These are phyloP conservation scores for Conus canariensis DNA, from an alignment of 2,888 invertebrate genomes.

Conservation along the genomic window DNA sequence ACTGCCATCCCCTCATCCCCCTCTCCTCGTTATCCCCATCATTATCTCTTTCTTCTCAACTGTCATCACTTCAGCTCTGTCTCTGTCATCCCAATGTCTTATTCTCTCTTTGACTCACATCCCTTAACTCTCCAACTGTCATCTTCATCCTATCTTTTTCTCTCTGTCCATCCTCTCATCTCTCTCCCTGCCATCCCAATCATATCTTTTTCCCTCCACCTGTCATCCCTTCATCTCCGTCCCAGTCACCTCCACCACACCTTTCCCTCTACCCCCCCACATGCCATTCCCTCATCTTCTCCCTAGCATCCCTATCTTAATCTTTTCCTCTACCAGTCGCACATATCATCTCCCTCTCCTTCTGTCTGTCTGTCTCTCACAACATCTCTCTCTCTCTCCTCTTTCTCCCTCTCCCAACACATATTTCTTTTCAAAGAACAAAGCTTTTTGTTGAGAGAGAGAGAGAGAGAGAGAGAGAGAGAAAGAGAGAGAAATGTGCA, in stretches of 20 bases:
- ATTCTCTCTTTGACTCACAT: neutral
- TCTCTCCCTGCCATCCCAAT: too few relatives aligned
- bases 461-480: neutral
- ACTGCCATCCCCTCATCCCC: too few relatives aligned
- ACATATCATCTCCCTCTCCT: neutral
- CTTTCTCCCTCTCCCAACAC: too few relatives aligned
- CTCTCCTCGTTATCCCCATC: too few relatives aligned
- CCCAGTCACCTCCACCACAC: neutral
- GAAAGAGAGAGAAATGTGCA: neutral
- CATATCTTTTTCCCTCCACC: too few relatives aligned
- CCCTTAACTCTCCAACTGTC: too few relatives aligned
- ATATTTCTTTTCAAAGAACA: too few relatives aligned
- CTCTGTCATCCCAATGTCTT: neutral
- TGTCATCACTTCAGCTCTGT: neutral
- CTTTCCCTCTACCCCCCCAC: neutral
- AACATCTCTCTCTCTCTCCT: too few relatives aligned
- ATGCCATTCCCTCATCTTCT: neutral
- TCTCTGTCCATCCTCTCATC: too few relatives aligned
- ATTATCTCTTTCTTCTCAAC: too few relatives aligned
- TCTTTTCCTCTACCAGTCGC: neutral
- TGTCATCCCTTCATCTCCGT: neutral
- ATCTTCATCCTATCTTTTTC: too few relatives aligned
- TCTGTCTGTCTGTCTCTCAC: neutral
- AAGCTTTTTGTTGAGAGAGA: too few relatives aligned
- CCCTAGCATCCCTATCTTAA: neutral